phyloP scores from a whole-genome alignment of 2,888 invertebrate species.

The Cactoblastis cactorum region DNA sequence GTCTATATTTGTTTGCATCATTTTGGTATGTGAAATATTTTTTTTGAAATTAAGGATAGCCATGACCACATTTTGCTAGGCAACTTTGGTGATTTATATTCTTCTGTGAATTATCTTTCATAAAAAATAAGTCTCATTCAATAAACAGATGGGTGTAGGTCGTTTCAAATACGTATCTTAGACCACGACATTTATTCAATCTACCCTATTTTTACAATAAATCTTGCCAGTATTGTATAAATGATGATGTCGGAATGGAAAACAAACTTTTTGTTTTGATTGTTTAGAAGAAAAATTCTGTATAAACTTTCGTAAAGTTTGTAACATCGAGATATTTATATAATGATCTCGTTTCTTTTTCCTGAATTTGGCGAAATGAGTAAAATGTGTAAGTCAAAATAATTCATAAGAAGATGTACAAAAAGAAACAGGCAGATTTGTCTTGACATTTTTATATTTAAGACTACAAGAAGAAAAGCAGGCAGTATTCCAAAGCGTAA shows the following conservation, averaged over 20 bases:
- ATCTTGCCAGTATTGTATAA: constrained; percentile 16
- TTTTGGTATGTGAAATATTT: no score
- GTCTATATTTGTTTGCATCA: no score
- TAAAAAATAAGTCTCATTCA: no score
- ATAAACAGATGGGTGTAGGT: no score
- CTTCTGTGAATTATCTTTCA: no score
- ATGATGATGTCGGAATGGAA: constrained; percentile 30
- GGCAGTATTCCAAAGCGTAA: constrained; percentile 4
- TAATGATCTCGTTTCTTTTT: constrained; percentile 41
- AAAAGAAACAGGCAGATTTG: constrained; percentile 15
- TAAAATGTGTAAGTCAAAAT: constrained; percentile 14
- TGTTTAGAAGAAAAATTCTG: constrained; percentile 34
- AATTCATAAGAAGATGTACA: constrained; percentile 20
- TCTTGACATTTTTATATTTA: constrained; percentile 8
- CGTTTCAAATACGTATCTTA: no score
- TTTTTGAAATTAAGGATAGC: no score
- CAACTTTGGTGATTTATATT: no score
- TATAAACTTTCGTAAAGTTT: constrained; percentile 39
- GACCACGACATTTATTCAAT: background rate
- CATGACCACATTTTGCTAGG: no score
- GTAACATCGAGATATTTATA: constrained; percentile 43
- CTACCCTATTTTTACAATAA: background rate
- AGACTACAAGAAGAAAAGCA: constrained; percentile 7
- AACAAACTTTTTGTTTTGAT: constrained; percentile 36
- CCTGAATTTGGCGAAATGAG: constrained; percentile 22